phyloP scores from a whole-genome alignment of 2,888 invertebrate genomes.

The Agrochola litura region DNA sequence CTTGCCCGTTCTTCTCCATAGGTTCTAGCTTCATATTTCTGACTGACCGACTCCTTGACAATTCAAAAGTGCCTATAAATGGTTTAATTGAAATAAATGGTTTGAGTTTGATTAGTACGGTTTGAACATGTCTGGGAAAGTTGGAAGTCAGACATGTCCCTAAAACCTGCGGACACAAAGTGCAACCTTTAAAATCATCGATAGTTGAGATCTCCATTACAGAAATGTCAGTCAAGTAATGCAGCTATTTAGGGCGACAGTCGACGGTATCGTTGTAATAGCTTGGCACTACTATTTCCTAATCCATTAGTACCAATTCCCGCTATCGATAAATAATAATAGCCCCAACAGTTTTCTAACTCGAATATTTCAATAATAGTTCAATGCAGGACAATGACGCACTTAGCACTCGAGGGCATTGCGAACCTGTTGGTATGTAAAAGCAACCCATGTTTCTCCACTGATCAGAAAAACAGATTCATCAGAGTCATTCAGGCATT shows the following conservation, averaged over 20 bases:
- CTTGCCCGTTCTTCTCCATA: no score
- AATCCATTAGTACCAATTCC: slow-evolving; percentile 31
- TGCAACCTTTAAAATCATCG: slow-evolving; percentile 23
- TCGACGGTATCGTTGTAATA: neutral
- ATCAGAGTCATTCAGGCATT: slow-evolving; percentile 15
- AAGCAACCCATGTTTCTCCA: neutral
- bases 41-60: no score
- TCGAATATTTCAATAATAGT: slow-evolving; percentile 7
- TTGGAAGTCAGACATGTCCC: neutral
- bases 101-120: neutral
- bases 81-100: no score
- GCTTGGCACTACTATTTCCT: neutral
- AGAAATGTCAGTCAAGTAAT: neutral
- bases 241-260: slow-evolving; percentile 23
- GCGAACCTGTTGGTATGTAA: neutral
- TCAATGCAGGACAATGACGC: slow-evolving; percentile 15
- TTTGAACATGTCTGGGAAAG: neutral
- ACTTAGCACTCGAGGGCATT: neutral
- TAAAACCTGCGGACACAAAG: slow-evolving; percentile 27
- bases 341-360: neutral
- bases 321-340: neutral
- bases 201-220: slow-evolving; percentile 6
- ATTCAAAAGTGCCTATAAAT: no score
- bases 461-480: slow-evolving; percentile 21
- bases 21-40: no score